Evolutionary conservation across 2,797 vertebrate genomes (phyloP).

Genomic region (Sylvia borin): DNA sequence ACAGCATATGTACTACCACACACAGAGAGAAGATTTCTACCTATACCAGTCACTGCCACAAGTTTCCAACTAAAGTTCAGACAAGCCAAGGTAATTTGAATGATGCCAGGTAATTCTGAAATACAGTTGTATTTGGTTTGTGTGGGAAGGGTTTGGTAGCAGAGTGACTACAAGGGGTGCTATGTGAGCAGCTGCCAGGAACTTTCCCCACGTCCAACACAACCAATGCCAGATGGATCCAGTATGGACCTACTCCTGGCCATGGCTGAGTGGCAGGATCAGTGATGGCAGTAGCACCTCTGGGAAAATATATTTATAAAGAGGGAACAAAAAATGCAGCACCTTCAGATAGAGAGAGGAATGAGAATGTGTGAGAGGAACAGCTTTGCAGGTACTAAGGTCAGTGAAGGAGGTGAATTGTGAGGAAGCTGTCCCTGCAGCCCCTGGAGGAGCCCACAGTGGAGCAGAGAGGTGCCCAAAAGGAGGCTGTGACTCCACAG

Average conservation of each 20-base stretch:
- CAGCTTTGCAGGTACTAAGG: background rate
- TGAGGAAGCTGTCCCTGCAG: background rate
- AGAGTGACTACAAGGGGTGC: rapidly evolving
- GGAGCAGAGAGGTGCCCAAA: background rate
- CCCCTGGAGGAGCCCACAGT: rapidly evolving
- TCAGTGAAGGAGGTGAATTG: background rate
- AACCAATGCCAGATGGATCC: rapidly evolving
- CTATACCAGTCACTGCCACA: background rate
- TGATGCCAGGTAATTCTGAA: background rate
- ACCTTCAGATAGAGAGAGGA: background rate
- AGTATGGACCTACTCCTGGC: rapidly evolving
- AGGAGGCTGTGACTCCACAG: background rate
- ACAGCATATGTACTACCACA: background rate
- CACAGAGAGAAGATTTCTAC: background rate
- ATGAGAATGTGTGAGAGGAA: background rate
- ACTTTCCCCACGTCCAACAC: rapidly evolving
- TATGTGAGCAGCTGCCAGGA: background rate
- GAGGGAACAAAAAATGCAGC: rapidly evolving
- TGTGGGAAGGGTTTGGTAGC: background rate
- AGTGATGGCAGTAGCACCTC: rapidly evolving
- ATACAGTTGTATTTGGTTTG: background rate
- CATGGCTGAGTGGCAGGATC: background rate
- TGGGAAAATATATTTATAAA: background rate
- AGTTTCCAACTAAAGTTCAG: background rate
- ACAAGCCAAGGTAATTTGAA: background rate